Percentiles rank a stretch among this genome's conserved stretches.
Evolutionary conservation across 2,888 invertebrate genomes (phyloP).

Genomic region (Tridacna gigas): DNA sequence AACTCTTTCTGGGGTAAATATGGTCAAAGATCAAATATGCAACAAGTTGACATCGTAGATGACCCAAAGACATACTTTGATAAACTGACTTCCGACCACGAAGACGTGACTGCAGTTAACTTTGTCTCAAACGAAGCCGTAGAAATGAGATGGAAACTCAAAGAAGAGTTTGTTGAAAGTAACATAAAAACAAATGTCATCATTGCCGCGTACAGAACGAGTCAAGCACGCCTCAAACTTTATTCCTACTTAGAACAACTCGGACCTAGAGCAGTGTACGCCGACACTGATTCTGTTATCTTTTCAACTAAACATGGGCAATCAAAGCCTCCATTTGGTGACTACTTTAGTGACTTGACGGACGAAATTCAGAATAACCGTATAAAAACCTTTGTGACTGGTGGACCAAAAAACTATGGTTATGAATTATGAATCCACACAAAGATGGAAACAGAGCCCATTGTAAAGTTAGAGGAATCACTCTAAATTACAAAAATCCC

Average conservation of each 20-base stretch:
- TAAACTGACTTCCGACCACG: slow-evolving; percentile 34
- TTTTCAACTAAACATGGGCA: slow-evolving; percentile 32
- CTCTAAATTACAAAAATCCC: too few species aligned
- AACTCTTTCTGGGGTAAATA: slow-evolving; percentile 52
- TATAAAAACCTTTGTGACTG: slow-evolving; percentile 36
- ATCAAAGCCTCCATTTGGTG: slow-evolving; percentile 74
- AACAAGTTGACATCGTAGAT: slow-evolving; percentile 7
- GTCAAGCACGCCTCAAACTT: slow-evolving; percentile 38
- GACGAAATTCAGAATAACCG: slow-evolving; percentile 73
- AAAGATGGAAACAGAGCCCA: too few species aligned
- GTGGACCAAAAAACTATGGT: slow-evolving; percentile 48
- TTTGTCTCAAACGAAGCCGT: slow-evolving; percentile 13
- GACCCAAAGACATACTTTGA: slow-evolving; percentile 30
- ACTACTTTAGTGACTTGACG: slow-evolving; percentile 80
- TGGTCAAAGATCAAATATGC: slow-evolving; percentile 39
- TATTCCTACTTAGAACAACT: slow-evolving; percentile 15
- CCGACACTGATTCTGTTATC: slow-evolving; percentile 38
- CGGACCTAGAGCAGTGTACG: background rate
- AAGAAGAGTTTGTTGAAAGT: slow-evolving; percentile 40
- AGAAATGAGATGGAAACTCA: background rate
- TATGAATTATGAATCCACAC: too few species aligned
- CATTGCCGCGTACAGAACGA: slow-evolving; percentile 28
- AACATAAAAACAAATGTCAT: slow-evolving; percentile 39
- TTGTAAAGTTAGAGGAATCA: too few species aligned
- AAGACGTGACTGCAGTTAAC: too few species aligned